These are phyloP conservation scores for Priocnemis perturbator DNA, from an alignment of 2,888 invertebrate genomes.

Conservation along the genomic window DNA sequence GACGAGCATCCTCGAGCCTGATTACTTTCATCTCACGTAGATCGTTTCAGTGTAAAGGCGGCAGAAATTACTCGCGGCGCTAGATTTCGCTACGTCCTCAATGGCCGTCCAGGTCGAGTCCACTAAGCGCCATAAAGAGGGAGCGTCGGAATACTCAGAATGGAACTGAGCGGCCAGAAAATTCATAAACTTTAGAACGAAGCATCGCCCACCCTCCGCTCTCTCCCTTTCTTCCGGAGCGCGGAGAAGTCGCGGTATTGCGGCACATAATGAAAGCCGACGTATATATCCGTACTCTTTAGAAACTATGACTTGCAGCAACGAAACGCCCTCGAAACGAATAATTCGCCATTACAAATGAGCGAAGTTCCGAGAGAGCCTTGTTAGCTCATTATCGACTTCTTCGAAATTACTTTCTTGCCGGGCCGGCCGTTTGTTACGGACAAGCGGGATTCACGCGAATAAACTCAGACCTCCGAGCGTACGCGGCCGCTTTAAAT, in stretches of 20 bases:
- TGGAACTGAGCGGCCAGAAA: slow-evolving; percentile 49
- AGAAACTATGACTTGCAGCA: slow-evolving; percentile 66
- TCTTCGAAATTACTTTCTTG: slow-evolving; percentile 48
- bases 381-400: slow-evolving; percentile 66
- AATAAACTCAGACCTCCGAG: neutral
- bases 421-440: slow-evolving; percentile 24
- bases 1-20: slow-evolving; percentile 32
- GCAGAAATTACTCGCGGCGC: slow-evolving; percentile 45
- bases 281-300: slow-evolving; percentile 53
- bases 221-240: slow-evolving; percentile 38
- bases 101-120: slow-evolving; percentile 26
- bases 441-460: slow-evolving; percentile 4
- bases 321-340: slow-evolving; percentile 55
- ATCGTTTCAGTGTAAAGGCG: slow-evolving; percentile 51
- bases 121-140: slow-evolving; percentile 38
- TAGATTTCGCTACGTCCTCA: slow-evolving; percentile 45
- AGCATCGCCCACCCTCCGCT: neutral
- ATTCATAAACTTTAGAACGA: slow-evolving; percentile 61
- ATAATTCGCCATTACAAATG: slow-evolving; percentile 71
- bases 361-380: slow-evolving; percentile 63
- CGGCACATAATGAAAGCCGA: slow-evolving; percentile 56
- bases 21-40: slow-evolving; percentile 58
- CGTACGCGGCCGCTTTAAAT: neutral
- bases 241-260: slow-evolving; percentile 37
- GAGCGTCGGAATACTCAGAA: slow-evolving; percentile 37